Conservation (phyloP, 2,888 invertebrate genomes). For the Congeria kusceri region DNA sequence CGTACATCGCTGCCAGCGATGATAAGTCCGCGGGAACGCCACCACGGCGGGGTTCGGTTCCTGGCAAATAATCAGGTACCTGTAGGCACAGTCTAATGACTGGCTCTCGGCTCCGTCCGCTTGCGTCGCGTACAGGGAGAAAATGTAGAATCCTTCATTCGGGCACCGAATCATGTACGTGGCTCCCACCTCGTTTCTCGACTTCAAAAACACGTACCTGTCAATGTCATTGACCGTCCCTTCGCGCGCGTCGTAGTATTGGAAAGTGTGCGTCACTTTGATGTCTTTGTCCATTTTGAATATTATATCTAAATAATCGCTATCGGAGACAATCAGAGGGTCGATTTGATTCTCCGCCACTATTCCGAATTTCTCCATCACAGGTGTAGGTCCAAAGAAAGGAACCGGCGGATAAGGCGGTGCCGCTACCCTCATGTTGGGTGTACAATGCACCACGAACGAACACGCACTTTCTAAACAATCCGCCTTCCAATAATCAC, state of each 20-base stretch:
- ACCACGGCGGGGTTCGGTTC: conserved; percentile 75
- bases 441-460: conserved; percentile 80
- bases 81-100: conserved; percentile 80
- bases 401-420: conserved; percentile 81
- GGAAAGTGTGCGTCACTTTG: conserved; percentile 81
- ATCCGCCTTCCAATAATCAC: conserved; percentile 82
- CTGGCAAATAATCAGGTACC: conserved; percentile 83
- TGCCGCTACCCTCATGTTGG: conserved; percentile 72
- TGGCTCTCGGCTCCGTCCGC: conserved; percentile 57
- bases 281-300: conserved; percentile 77
- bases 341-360: conserved; percentile 74
- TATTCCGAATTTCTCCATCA: conserved; percentile 77
- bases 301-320: conserved; percentile 80
- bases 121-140: conserved; percentile 81
- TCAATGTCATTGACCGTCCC: conserved; percentile 79
- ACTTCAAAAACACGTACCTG: conserved; percentile 80
- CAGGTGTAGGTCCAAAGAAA: conserved; percentile 81
- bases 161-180: conserved; percentile 83
- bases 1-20: conserved; percentile 81
- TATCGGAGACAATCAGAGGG: conserved; percentile 78
- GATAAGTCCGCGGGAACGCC: conserved; percentile 81
- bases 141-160: conserved; percentile 82
- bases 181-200: conserved; percentile 78
- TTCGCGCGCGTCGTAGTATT: conserved; percentile 79
- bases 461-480: conserved; percentile 83